Evolutionary conservation across 2,797 vertebrate genomes (phyloP).

Genomic region (Cossypha dichroa): DNA sequence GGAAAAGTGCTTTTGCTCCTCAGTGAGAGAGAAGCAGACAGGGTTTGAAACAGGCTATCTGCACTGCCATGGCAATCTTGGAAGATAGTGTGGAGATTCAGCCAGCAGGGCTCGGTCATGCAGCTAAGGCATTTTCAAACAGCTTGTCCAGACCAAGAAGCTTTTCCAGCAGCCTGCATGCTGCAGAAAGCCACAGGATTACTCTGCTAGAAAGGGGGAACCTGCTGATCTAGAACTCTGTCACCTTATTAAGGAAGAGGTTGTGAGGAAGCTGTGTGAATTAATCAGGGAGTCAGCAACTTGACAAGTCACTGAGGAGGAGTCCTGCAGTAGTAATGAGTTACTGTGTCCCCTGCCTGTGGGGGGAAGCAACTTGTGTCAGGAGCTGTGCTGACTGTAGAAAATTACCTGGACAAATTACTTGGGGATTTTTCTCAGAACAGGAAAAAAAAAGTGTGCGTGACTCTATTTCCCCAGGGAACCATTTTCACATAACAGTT

Average conservation of each 20-base stretch:
- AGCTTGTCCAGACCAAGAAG: background rate
- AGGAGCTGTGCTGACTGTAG: conserved; percentile 15
- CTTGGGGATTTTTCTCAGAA: background rate
- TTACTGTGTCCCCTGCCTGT: background rate
- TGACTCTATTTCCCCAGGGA: conserved; percentile 7
- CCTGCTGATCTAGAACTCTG: conserved; percentile 24
- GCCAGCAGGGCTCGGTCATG: background rate
- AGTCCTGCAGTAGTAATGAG: conserved; percentile 1
- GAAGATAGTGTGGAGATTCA: background rate
- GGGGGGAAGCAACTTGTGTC: conserved; percentile 32
- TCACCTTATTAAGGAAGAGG: conserved; percentile 31
- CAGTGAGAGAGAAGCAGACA: background rate
- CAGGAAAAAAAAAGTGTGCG: background rate
- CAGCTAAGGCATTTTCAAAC: background rate
- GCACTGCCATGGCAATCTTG: background rate
- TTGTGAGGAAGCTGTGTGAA: conserved; percentile 54
- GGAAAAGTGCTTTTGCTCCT: background rate
- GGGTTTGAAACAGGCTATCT: background rate
- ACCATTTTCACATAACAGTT: background rate
- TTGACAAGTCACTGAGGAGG: conserved; percentile 51
- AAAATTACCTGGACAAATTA: conserved; percentile 45
- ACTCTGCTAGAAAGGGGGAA: conserved; percentile 16
- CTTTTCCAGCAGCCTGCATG: background rate
- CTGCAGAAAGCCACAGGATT: background rate
- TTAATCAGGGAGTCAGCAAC: conserved; percentile 57